A percentile compares a stretch with the other conserved stretches of the same genome.
Evolutionary conservation across 2,113 vertebrate species (phyloP).

Genomic region (Chinchilla lanigera): DNA sequence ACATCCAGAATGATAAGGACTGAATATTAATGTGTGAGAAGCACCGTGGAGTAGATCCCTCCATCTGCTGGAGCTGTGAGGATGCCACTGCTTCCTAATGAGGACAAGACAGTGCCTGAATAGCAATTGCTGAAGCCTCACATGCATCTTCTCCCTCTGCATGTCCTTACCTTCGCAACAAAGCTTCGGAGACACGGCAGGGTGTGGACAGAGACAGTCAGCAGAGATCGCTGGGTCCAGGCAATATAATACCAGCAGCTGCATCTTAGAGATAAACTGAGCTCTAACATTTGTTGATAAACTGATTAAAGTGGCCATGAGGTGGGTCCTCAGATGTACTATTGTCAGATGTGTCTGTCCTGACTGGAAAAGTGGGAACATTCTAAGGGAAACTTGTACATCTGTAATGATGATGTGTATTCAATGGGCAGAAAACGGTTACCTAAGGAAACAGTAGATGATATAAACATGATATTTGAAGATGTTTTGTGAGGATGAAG

Average conservation of each 20-base stretch:
- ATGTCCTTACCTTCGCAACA: too few relatives aligned
- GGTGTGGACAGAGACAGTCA: background rate
- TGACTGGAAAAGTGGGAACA: background rate
- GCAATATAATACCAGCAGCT: background rate
- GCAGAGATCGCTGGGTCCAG: background rate
- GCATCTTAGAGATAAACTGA: background rate
- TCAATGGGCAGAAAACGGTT: background rate
- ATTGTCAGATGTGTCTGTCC: background rate
- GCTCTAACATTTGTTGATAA: background rate
- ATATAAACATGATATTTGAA: background rate
- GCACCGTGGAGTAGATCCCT: background rate
- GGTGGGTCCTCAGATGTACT: too few relatives aligned
- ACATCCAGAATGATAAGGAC: background rate
- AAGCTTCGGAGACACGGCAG: background rate
- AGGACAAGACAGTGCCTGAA: background rate
- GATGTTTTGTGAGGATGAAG: background rate
- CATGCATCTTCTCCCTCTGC: background rate
- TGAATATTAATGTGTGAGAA: background rate
- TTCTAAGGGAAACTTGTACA: background rate
- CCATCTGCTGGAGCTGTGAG: background rate
- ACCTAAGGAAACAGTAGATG: background rate
- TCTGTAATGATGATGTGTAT: background rate
- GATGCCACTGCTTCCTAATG: background rate
- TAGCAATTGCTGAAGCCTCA: background rate
- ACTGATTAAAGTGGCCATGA: background rate